phyloP scores from a whole-genome alignment of 1,140 invertebrate genomes.

The Diorhabda sublineata region DNA sequence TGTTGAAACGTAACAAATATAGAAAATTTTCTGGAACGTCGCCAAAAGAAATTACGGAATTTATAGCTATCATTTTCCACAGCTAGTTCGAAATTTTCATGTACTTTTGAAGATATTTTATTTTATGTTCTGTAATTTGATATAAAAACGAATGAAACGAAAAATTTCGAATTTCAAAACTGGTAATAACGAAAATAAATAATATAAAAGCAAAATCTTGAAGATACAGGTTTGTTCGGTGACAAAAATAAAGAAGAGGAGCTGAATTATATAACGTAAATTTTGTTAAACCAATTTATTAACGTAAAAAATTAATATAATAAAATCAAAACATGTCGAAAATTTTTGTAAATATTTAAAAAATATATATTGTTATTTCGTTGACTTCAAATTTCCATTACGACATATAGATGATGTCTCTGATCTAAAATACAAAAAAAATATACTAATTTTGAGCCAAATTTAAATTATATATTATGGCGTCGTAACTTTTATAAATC shows the following conservation, averaged over 20 bases:
- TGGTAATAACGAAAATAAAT: too few relatives aligned
- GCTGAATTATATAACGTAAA: background rate
- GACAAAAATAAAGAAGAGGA: background rate
- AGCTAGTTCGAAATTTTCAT: constrained; percentile 6
- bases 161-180: too few relatives aligned
- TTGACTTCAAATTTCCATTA: background rate
- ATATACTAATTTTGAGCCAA: background rate
- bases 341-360: background rate
- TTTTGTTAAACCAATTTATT: constrained; percentile 1
- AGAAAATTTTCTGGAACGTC: constrained; percentile 7
- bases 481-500: too few relatives aligned
- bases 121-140: too few relatives aligned
- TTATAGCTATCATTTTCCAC: constrained; percentile 8
- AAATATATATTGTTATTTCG: background rate
- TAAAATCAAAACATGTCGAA: constrained; percentile 4
- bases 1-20: constrained; percentile 10
- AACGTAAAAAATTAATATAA: background rate
- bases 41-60: constrained; percentile 8
- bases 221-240: too few relatives aligned
- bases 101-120: too few relatives aligned
- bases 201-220: too few relatives aligned
- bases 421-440: background rate
- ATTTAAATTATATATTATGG: background rate
- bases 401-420: background rate
- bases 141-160: too few relatives aligned